phyloP scores from a whole-genome alignment of 2,888 invertebrate species.

The Gortyna flavago region DNA sequence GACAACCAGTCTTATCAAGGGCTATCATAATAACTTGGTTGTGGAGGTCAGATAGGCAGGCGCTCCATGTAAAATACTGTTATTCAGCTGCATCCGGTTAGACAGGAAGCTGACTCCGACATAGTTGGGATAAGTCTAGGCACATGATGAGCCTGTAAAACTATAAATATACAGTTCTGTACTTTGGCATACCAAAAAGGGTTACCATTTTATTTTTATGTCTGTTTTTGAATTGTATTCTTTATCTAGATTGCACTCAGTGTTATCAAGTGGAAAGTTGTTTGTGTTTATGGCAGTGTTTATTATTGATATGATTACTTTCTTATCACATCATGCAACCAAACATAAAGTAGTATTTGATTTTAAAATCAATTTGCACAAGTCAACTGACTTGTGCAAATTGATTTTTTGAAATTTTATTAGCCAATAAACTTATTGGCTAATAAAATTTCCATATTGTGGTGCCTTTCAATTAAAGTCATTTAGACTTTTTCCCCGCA shows the following conservation, averaged over 20 bases:
- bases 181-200: neutral
- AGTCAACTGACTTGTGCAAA: too few relatives aligned
- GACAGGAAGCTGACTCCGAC: too few relatives aligned
- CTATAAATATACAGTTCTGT: neutral
- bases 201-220: neutral
- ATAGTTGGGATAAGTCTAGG: too few relatives aligned
- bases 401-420: too few relatives aligned
- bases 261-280: conserved; percentile 26
- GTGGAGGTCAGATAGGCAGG: too few relatives aligned
- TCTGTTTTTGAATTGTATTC: conserved; percentile 10
- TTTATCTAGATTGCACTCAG: conserved; percentile 40
- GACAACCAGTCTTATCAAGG: too few relatives aligned
- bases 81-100: too few relatives aligned
- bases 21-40: too few relatives aligned
- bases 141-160: neutral
- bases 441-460: neutral
- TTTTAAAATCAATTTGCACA: conserved; percentile 24
- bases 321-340: conserved; percentile 26
- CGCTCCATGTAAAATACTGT: too few relatives aligned
- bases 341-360: conserved; percentile 24
- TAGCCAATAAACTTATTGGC: too few relatives aligned
- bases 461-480: neutral
- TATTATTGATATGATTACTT: conserved; percentile 13
- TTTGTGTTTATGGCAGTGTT: conserved; percentile 31
- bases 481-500: neutral